Base-by-base conservation (phyloP, 2,113 vertebrate genomes). In the Microcebus ravelobensis region DNA sequence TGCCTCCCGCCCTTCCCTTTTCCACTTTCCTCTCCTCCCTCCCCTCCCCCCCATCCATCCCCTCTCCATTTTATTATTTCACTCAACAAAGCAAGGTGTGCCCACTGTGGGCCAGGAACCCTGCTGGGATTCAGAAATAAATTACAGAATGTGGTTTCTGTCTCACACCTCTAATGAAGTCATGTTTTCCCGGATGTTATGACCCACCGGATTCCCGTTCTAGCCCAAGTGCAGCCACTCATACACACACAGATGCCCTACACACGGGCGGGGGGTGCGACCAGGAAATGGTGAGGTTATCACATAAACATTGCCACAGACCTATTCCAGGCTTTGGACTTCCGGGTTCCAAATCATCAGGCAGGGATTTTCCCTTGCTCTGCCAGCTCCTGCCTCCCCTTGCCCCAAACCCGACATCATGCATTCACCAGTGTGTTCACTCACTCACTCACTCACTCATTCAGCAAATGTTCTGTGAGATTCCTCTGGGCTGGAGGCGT, bases 11-110 rank as follows among this genome's bases (percentile, higher is more conserved):
- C 13, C 11, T 55, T 42, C 21, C 13, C 12, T 48, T 39, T 6
- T 18, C 8, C 2, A 31, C 0, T 3, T 34, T 14, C 20, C 23
- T 5, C 9, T 3, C 3, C 21, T 10, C 0, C 34, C 14, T 15
- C 10, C 11, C 34, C 12, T 31, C 1, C 31, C 5, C 34, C 4
- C 17, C 21, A 9, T 1, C 6, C 45, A 6, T 70, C 18, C 23
- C 11, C 63, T 45, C 5, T n/a, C 83, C 2, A 1, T 29, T 12
- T 11, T 12, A 45, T 31, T 45, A 21, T 63, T 65, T 91, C n/a
- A 63, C 36, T 45, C 68, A 4, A 4, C 61, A 70, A 36, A 90
- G 31, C 45, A 50, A 39, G 1, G 12, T 29, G 25, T 45, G n/a
- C 76, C 23, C 50, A 3, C 48, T 29, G 0, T 20, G 48, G 4